phyloP scores from a whole-genome alignment of 2,888 invertebrate species.

The Seira sanloemensis region DNA sequence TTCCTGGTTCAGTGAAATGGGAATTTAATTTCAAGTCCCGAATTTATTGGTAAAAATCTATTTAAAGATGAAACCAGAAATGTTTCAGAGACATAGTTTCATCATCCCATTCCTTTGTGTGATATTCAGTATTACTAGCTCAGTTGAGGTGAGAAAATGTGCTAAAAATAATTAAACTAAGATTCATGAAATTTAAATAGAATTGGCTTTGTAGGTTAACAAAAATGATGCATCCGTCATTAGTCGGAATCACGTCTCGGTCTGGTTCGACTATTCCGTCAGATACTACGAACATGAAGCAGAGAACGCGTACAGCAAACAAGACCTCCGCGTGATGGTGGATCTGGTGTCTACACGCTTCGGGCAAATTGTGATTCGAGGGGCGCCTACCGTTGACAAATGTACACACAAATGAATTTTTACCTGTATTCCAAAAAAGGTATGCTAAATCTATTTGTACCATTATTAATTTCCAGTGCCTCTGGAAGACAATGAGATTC shows the following conservation, averaged over 20 bases:
- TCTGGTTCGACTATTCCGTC: slow-evolving; percentile 32
- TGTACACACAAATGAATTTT: slow-evolving; percentile 15
- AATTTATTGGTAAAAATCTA: background rate
- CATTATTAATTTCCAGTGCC: background rate
- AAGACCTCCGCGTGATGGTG: slow-evolving; percentile 14
- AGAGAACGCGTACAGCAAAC: slow-evolving; percentile 26
- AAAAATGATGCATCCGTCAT: background rate
- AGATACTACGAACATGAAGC: slow-evolving; percentile 33
- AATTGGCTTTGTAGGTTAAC: background rate
- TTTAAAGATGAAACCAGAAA: background rate
- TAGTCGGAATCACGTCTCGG: slow-evolving; percentile 10
- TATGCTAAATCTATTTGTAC: background rate
- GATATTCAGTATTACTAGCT: background rate
- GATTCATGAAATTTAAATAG: background rate
- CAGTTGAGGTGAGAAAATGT: background rate
- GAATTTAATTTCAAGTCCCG: too few relatives aligned
- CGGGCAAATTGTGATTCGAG: slow-evolving; percentile 5
- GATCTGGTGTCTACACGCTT: slow-evolving; percentile 21
- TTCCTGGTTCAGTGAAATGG: background rate
- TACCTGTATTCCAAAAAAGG: background rate
- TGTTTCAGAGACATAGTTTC: background rate
- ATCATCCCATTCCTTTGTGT: background rate
- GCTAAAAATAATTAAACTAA: background rate
- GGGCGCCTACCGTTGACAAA: slow-evolving; percentile 1
- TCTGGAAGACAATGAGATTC: background rate